Evolutionary conservation across 2,797 vertebrate species (phyloP), one percentile per base, ranked within the genome.

Genomic region (Sorex maritimensis): DNA sequence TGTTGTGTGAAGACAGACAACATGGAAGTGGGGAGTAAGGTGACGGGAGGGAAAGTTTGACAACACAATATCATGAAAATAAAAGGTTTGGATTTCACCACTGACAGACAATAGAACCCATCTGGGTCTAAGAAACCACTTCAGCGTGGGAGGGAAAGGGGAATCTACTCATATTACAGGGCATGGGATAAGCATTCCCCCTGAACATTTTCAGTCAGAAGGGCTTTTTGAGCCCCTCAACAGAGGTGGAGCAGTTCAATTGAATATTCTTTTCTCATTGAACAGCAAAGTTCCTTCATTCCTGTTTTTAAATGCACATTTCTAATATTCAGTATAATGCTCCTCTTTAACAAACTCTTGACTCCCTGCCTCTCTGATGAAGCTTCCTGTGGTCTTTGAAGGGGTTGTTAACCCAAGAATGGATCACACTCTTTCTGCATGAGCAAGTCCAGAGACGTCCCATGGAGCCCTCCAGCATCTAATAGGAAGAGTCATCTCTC

Each of bases 381-480:
- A 98, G 98, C 97, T 98, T 98, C 98, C 98, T 6, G 97, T 96
- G 98, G 98, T 98, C 98, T 98, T 98, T 98, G 98, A 98, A 98
- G 98, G 98, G 99, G 98, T 98, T 98, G 99, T 99, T 99, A 99
- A 99, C 98, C 98, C 98, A 99, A 98, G 99, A 98, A 99, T 98
- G 98, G 99, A 98, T 98, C 97, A n/a, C 96, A 98, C 97, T 98
- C 98, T 98, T 97, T 98, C 98, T 98, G 98, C 98, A 97, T 98
- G 98, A 98, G 95, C 98, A 98, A 98, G 98, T 98, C 96, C 93
- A 97, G 98, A 98, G 98, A 98, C 98, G 99, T 98, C 98, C 98
- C 99, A 99, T 99, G 99, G 99, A 98, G 98, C 98, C 98, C 98
- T 98, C 97, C 97, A 97, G 98, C 97, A 95, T 97, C 97, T 97